These are phyloP conservation scores for Druon quercuslanigerum DNA, from an alignment of 1,140 invertebrate genomes.

Conservation along the genomic window DNA sequence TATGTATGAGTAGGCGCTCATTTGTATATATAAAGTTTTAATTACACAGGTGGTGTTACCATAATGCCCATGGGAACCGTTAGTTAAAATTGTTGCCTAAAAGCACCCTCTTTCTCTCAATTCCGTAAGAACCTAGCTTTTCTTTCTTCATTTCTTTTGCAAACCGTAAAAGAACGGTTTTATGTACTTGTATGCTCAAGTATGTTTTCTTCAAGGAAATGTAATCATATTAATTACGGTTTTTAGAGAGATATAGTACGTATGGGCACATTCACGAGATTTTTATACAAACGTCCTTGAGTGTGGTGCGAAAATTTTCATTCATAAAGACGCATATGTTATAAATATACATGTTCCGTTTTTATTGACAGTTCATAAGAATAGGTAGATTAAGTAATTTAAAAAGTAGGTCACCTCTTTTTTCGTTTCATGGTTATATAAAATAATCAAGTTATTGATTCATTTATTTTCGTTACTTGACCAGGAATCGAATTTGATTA, in stretches of 20 bases:
- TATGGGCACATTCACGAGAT: too few relatives aligned
- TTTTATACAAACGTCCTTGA: too few relatives aligned
- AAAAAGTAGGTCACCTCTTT: too few relatives aligned
- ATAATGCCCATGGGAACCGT: not conserved
- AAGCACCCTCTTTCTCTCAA: not conserved
- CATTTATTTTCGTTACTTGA: not conserved
- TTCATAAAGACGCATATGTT: too few relatives aligned
- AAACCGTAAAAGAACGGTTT: constrained; percentile 5
- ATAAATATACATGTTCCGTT: too few relatives aligned
- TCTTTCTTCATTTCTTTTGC: not conserved
- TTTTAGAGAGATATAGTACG: not conserved
- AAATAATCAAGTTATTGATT: not conserved
- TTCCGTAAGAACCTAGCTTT: not conserved
- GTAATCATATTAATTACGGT: not conserved
- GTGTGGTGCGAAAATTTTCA: too few relatives aligned
- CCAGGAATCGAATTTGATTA: not conserved
- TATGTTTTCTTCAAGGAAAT: not conserved
- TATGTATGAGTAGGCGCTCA: not conserved
- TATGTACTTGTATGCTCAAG: not conserved
- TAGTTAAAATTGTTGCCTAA: not conserved
- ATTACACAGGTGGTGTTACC: not conserved
- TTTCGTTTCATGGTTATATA: not conserved
- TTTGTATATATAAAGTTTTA: not conserved
- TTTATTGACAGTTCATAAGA: too few relatives aligned
- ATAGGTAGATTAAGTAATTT: too few relatives aligned